Evolutionary conservation across 2,888 invertebrate species (phyloP).

Genomic region (Luffia ferchaultella): DNA sequence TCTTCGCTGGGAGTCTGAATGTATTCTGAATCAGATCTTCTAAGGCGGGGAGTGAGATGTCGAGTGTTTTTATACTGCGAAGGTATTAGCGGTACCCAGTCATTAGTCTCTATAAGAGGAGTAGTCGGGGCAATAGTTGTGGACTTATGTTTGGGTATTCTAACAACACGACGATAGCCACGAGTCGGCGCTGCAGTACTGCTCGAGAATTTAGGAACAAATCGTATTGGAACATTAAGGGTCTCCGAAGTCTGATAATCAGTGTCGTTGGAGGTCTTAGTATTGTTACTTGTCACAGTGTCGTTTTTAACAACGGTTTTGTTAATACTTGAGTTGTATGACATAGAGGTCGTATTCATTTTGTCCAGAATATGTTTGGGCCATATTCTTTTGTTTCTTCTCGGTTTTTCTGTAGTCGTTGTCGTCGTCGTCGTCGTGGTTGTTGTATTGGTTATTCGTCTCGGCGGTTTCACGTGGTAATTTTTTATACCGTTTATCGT

Average conservation of each 20-base stretch:
- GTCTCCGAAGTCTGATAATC: constrained; percentile 23
- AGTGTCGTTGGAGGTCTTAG: constrained; percentile 16
- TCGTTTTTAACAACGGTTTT: constrained; percentile 20
- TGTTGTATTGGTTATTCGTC: constrained; percentile 21
- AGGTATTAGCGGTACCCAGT: constrained; percentile 56
- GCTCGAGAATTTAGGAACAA: constrained; percentile 25
- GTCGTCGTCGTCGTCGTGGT: constrained; percentile 25
- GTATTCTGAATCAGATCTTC: constrained; percentile 27
- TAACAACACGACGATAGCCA: constrained; percentile 41
- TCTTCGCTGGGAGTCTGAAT: constrained; percentile 17
- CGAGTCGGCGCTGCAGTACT: constrained; percentile 28
- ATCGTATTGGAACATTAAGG: constrained; percentile 24
- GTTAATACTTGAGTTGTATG: constrained; percentile 21
- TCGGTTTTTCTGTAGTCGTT: constrained; percentile 33
- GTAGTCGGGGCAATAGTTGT: constrained; percentile 11
- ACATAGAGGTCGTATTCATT: constrained; percentile 22
- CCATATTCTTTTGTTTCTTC: constrained; percentile 58
- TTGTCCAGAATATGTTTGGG: constrained; percentile 39
- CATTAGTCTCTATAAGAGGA: constrained; percentile 29
- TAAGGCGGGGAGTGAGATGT: constrained; percentile 19
- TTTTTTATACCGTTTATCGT: constrained; percentile 46
- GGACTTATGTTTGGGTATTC: constrained; percentile 35
- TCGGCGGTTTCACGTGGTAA: constrained; percentile 43
- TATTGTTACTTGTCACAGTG: constrained; percentile 23
- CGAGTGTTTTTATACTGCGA: constrained; percentile 29